These are phyloP conservation scores for Speoplatyrhinus poulsoni DNA, from an alignment of 2,113 vertebrate species.

Conservation along the genomic window DNA sequence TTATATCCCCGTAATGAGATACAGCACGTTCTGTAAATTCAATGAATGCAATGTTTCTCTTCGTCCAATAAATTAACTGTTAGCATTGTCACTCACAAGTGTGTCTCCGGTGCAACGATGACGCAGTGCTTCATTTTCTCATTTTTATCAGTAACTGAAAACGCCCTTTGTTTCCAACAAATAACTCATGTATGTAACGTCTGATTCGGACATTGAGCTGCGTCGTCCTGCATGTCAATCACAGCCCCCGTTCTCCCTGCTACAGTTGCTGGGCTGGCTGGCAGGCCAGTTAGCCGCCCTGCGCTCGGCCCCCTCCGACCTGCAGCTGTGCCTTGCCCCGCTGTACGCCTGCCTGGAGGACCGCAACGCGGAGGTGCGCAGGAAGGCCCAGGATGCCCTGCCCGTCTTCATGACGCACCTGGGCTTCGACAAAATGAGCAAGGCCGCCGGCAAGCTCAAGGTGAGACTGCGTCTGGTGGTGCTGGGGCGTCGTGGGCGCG, in stretches of 20 bases:
- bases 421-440: conserved; percentile 88
- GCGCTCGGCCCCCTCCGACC: conserved; percentile 81
- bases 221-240: too few relatives aligned
- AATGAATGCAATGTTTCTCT: too few relatives aligned
- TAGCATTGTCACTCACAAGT: too few relatives aligned
- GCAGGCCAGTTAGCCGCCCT: conserved; percentile 84
- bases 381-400: conserved; percentile 87
- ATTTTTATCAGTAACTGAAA: too few relatives aligned
- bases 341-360: conserved; percentile 88
- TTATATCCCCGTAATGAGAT: too few relatives aligned
- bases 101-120: too few relatives aligned
- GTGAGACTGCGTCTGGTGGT: conserved; percentile 48
- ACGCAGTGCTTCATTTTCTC: too few relatives aligned
- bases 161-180: too few relatives aligned
- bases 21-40: too few relatives aligned
- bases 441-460: conserved; percentile 87
- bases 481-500: not conserved
- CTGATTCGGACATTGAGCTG: too few relatives aligned
- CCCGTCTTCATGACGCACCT: conserved; percentile 92
- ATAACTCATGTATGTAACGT: too few relatives aligned
- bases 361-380: conserved; percentile 88
- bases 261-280: conserved; percentile 87
- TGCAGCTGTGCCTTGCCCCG: conserved; percentile 82
- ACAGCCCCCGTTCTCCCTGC: not conserved
- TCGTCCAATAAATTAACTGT: too few relatives aligned